Evolutionary conservation across 2,888 invertebrate species (phyloP).

Genomic region (Temnothorax unifasciatus): DNA sequence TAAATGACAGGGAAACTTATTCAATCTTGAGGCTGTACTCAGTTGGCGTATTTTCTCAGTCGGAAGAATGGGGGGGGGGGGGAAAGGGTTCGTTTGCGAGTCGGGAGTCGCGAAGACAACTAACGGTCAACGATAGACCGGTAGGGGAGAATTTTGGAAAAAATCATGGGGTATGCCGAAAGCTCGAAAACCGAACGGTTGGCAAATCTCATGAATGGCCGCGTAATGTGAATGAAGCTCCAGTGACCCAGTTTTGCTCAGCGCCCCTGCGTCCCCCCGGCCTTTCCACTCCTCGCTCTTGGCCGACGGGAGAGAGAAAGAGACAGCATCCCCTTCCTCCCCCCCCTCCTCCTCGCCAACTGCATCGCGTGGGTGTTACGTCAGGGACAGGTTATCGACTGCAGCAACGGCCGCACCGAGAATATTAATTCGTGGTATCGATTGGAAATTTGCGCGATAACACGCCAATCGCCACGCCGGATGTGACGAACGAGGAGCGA

Average conservation of each 20-base stretch:
- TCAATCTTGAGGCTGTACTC: slow-evolving; percentile 27
- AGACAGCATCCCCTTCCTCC: neutral
- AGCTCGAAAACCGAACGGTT: slow-evolving; percentile 83
- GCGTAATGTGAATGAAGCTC: slow-evolving; percentile 86
- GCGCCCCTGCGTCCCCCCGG: slow-evolving; percentile 71
- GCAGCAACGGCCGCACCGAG: slow-evolving; percentile 72
- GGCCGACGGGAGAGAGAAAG: slow-evolving; percentile 34
- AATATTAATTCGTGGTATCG: slow-evolving; percentile 80
- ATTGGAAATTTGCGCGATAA: slow-evolving; percentile 79
- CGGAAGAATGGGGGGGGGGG: neutral
- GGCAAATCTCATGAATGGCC: slow-evolving; percentile 86
- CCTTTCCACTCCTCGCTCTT: slow-evolving; percentile 74
- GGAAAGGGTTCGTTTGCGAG: neutral
- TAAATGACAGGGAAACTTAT: slow-evolving; percentile 29
- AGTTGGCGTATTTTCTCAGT: slow-evolving; percentile 11
- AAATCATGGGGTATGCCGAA: slow-evolving; percentile 50
- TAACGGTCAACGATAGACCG: neutral
- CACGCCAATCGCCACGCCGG: slow-evolving; percentile 53
- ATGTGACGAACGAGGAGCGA: slow-evolving; percentile 42
- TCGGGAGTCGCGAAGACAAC: neutral
- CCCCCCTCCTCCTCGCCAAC: slow-evolving; percentile 47
- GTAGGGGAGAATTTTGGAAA: slow-evolving; percentile 60
- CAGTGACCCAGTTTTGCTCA: slow-evolving; percentile 84
- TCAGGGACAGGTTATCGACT: slow-evolving; percentile 84
- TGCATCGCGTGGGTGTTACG: slow-evolving; percentile 78